Evolutionary conservation across 2,797 vertebrate genomes (phyloP).

Genomic region (Eospalax fontanierii): DNA sequence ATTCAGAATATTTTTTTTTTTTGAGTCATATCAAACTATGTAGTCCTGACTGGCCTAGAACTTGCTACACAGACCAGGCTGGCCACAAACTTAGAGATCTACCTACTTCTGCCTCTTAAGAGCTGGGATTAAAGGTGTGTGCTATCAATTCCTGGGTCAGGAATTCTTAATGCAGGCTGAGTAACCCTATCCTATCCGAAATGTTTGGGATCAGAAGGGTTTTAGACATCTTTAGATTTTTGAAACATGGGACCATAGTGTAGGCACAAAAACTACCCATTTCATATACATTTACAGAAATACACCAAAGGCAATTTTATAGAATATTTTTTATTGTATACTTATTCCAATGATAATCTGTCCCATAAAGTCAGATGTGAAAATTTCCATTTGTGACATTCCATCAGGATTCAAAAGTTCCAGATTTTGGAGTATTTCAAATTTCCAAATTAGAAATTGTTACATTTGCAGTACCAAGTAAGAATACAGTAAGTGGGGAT

Average conservation of each 20-base stretch:
- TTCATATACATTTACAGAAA: neutral
- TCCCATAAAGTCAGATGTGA: neutral
- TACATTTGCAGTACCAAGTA: neutral
- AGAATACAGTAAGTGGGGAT: neutral
- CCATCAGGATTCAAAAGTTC: neutral
- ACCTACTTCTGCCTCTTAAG: no score
- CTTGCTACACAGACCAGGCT: no score
- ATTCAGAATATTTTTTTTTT: no score
- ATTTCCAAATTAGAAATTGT: neutral
- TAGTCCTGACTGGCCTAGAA: no score
- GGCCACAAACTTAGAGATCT: no score
- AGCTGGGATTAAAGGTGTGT: no score
- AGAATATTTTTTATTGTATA: neutral
- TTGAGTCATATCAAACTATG: no score
- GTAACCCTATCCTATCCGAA: neutral
- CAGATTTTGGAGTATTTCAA: neutral
- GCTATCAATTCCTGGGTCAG: neutral
- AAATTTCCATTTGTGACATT: neutral
- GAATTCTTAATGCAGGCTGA: constrained; percentile 5
- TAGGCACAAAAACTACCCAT: neutral
- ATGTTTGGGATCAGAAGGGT: neutral
- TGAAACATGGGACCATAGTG: neutral
- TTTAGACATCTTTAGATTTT: constrained; percentile 14
- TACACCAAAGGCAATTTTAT: neutral
- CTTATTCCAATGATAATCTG: neutral